Conservation (phyloP, 2,113 vertebrate species). For the Conger conger region DNA sequence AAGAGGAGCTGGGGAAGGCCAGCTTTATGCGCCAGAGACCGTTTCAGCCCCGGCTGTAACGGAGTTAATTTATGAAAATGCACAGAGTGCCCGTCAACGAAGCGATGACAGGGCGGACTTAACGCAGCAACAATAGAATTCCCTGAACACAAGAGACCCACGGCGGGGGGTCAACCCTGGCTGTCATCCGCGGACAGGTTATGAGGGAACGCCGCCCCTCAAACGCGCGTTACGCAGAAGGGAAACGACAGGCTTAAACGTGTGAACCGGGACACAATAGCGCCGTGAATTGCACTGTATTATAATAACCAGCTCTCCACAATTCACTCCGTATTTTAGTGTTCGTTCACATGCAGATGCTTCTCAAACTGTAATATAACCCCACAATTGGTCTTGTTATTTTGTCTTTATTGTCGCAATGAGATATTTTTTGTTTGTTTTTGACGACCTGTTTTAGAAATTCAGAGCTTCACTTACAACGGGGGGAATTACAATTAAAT, state of each 20-base stretch:
- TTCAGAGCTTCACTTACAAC: background rate
- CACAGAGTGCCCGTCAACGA: constrained; percentile 17
- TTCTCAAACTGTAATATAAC: background rate
- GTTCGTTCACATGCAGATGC: background rate
- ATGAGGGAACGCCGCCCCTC: background rate
- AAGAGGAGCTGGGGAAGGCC: constrained; percentile 5
- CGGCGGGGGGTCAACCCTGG: background rate
- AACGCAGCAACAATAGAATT: constrained; percentile 31
- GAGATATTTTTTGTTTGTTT: background rate
- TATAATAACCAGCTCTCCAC: background rate
- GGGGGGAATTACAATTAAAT: background rate
- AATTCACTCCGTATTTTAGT: background rate
- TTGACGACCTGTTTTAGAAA: background rate
- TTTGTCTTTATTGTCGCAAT: background rate
- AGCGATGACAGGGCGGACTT: constrained; percentile 37
- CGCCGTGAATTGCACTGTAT: background rate
- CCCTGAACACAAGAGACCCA: constrained; percentile 13
- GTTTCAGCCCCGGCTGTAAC: background rate
- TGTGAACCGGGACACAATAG: background rate
- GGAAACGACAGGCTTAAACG: background rate
- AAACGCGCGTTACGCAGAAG: background rate
- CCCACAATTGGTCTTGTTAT: background rate
- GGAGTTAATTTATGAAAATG: constrained; percentile 30
- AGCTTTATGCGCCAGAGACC: background rate
- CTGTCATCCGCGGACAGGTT: background rate